Conservation (phyloP, 2,113 vertebrate species). For the Thinocorus orbignyianus region DNA sequence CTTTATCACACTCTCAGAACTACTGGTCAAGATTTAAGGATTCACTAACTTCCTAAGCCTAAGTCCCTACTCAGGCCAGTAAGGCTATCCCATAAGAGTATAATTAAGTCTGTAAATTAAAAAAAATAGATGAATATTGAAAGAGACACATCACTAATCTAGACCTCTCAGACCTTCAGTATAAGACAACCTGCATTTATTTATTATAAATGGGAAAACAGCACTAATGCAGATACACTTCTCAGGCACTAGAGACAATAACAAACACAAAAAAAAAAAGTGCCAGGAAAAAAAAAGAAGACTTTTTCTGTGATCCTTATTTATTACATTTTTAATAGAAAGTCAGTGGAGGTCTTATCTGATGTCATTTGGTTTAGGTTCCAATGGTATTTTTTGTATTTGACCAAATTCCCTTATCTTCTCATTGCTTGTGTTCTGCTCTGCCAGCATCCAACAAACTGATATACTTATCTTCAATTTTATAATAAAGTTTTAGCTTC, state of each 20-base stretch:
- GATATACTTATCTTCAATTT: slow-evolving; percentile 80
- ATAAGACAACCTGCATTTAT: not conserved
- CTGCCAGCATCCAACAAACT: slow-evolving; percentile 68
- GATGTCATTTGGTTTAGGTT: slow-evolving; percentile 78
- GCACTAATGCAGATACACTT: not conserved
- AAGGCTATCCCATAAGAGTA: not conserved
- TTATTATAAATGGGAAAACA: not conserved
- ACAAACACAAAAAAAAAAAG: not conserved
- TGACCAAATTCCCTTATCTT: slow-evolving; percentile 82
- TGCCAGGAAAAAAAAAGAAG: not conserved
- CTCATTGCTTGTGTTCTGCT: slow-evolving; percentile 73
- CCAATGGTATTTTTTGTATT: slow-evolving; percentile 74
- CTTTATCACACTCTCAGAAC: not conserved
- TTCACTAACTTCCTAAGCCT: not conserved
- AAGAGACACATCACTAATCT: not conserved
- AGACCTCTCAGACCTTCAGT: not conserved
- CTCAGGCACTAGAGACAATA: slow-evolving; percentile 40
- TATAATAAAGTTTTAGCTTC: slow-evolving; percentile 79
- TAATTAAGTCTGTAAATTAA: slow-evolving; percentile 24
- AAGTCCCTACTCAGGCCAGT: not conserved
- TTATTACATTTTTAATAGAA: slow-evolving; percentile 82
- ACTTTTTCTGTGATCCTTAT: slow-evolving; percentile 68
- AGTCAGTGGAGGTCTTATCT: slow-evolving; percentile 74
- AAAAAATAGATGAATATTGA: not conserved
- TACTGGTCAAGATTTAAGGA: not conserved